Conservation (phyloP, 2,113 vertebrate species). For the Parotia lawesii region DNA sequence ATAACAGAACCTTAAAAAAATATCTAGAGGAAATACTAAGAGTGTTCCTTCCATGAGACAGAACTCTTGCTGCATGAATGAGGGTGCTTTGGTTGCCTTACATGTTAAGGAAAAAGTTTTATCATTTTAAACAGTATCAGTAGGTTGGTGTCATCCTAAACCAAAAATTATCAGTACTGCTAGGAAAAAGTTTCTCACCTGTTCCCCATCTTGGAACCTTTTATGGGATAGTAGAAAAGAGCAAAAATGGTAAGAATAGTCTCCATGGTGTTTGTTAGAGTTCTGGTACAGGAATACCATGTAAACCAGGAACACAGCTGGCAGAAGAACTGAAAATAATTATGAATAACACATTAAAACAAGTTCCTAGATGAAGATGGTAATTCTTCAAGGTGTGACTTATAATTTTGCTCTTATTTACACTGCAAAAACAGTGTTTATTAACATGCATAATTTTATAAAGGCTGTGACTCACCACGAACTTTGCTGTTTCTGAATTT, state of each 20-base stretch:
- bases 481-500: constrained; percentile 77
- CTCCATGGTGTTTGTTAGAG: constrained; percentile 93
- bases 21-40: not conserved
- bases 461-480: constrained; percentile 78
- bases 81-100: not conserved
- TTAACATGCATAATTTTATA: not conserved
- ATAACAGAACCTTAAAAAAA: not conserved
- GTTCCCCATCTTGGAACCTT: constrained; percentile 76
- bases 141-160: not conserved
- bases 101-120: not conserved
- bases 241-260: constrained; percentile 83
- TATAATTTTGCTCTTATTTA: not conserved
- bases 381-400: not conserved
- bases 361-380: not conserved
- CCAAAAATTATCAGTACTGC: not conserved
- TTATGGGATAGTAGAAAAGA: constrained; percentile 86
- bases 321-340: constrained; percentile 83
- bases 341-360: not conserved
- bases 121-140: not conserved
- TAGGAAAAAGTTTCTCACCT: constrained; percentile 74
- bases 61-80: not conserved
- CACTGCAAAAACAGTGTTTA: not conserved
- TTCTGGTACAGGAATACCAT: constrained; percentile 94
- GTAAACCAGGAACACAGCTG: constrained; percentile 97
- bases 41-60: not conserved